A percentile compares a stretch with the other conserved stretches of the same genome.
phyloP scores from a whole-genome alignment of 2,797 vertebrate genomes.

The Chanos chanos region DNA sequence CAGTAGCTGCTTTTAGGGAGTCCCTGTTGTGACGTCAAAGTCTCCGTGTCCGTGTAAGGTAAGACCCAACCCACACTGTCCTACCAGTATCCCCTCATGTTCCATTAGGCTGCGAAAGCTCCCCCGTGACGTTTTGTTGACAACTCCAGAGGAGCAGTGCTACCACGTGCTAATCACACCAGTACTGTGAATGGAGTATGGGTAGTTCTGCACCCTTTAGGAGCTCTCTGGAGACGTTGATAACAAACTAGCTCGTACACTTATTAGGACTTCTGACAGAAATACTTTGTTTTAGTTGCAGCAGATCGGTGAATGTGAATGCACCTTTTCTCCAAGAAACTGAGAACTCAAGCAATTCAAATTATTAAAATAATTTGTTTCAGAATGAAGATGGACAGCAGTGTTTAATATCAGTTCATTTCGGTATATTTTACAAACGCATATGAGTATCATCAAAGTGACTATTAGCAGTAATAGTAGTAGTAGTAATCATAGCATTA shows the following conservation, averaged over 20 bases:
- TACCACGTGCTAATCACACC: constrained; percentile 9
- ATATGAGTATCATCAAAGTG: neutral
- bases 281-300: too few relatives aligned
- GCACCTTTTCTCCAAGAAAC: too few relatives aligned
- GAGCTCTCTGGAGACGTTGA: too few relatives aligned
- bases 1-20: constrained; percentile 61
- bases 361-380: neutral
- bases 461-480: too few relatives aligned
- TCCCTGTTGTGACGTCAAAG: constrained; percentile 47
- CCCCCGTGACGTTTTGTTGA: neutral
- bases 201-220: too few relatives aligned
- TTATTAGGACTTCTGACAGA: too few relatives aligned
- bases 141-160: neutral
- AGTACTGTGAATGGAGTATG: too few relatives aligned
- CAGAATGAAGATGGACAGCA: neutral
- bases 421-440: too few relatives aligned
- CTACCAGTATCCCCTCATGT: neutral
- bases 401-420: too few relatives aligned
- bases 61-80: neutral
- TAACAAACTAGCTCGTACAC: too few relatives aligned
- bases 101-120: neutral
- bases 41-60: constrained; percentile 57
- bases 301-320: neutral
- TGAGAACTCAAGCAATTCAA: too few relatives aligned
- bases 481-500: too few relatives aligned